These are phyloP conservation scores for Rhamphomyia laevipes DNA, from an alignment of 2,888 invertebrate genomes.

Conservation along the genomic window DNA sequence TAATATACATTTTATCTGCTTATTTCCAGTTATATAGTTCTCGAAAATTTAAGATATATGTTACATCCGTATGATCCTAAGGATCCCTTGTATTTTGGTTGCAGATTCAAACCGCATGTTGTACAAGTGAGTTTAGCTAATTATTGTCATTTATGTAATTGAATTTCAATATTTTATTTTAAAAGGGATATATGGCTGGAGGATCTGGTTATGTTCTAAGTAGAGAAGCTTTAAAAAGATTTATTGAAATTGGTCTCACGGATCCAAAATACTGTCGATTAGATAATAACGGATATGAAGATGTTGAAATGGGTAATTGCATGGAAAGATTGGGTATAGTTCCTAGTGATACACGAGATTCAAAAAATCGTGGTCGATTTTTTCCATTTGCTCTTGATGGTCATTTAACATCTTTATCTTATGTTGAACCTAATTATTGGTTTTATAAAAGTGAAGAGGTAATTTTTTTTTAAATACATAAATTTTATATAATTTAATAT, in stretches of 20 bases:
- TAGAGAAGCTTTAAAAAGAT: conserved; percentile 61
- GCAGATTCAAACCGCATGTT: conserved; percentile 45
- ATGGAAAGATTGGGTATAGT: conserved; percentile 72
- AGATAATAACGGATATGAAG: conserved; percentile 40
- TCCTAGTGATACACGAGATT: conserved; percentile 85
- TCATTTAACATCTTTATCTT: conserved; percentile 57
- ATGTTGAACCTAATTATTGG: conserved; percentile 71
- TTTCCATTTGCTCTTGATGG: conserved; percentile 26
- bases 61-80: conserved; percentile 54
- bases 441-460: conserved; percentile 74
- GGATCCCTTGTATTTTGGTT: conserved; percentile 74
- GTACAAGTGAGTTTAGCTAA: conserved; percentile 25
- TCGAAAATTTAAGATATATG: conserved; percentile 86
- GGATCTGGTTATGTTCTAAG: conserved; percentile 93
- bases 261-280: conserved; percentile 31
- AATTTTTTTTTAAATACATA: not conserved
- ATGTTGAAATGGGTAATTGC: conserved; percentile 51
- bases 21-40: conserved; percentile 64
- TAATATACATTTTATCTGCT: too few species aligned
- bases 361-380: conserved; percentile 79
- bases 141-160: too few species aligned
- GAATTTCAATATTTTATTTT: too few species aligned
- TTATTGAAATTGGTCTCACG: conserved; percentile 68
- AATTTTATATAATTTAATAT: not conserved
- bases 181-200: conserved; percentile 83